A percentile compares a stretch with the other conserved stretches of the same genome.
These are phyloP conservation scores for Neolamprologus hecqui DNA, from an alignment of 2,113 vertebrate genomes.

Conservation along the genomic window DNA sequence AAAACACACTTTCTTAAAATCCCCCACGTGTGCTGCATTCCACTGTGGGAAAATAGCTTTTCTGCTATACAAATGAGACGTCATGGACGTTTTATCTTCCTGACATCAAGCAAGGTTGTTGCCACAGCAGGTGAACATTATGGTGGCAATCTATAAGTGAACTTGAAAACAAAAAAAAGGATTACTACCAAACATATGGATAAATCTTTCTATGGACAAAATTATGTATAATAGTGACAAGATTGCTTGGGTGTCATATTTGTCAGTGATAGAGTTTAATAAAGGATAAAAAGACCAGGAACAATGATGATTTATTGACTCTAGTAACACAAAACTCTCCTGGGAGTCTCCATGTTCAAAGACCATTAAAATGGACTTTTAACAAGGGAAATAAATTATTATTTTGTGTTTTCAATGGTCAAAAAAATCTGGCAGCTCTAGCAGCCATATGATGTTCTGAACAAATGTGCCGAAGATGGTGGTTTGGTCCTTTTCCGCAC, in stretches of 20 bases:
- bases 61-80: constrained; percentile 29
- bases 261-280: neutral
- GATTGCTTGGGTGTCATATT: neutral
- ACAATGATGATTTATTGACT: neutral
- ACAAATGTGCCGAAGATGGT: neutral
- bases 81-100: constrained; percentile 35
- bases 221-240: neutral
- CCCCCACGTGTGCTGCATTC: constrained; percentile 29
- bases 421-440: neutral
- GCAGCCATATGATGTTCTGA: neutral
- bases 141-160: constrained; percentile 18
- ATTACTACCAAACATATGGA: neutral
- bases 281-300: neutral
- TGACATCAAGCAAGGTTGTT: neutral
- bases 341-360: neutral
- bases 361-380: neutral
- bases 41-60: constrained; percentile 24
- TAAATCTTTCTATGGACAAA: neutral
- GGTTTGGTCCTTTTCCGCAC: neutral
- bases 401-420: neutral
- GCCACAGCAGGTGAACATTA: constrained; percentile 22
- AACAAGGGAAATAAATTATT: neutral
- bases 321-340: neutral
- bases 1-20: constrained; percentile 30
- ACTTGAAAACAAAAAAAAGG: neutral